Conservation (phyloP, 2,113 vertebrate genomes). For the Cathartes aura region DNA sequence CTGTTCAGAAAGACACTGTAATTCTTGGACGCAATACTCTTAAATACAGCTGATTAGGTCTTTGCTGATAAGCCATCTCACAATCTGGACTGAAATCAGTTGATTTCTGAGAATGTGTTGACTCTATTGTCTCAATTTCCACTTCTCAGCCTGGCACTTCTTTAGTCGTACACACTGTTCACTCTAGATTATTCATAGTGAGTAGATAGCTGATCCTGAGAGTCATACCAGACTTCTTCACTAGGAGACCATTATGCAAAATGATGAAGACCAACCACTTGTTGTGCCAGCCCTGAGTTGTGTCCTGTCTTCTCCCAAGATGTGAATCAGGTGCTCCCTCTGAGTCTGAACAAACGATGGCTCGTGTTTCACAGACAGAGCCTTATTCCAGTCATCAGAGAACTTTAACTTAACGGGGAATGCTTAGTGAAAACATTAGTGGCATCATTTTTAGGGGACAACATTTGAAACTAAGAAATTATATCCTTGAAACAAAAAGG, state of each 20-base stretch:
- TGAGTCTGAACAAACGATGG: not conserved
- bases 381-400: not conserved
- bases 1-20: not conserved
- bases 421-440: not conserved
- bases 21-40: not conserved
- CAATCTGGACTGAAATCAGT: not conserved
- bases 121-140: not conserved
- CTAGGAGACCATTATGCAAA: not conserved
- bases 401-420: not conserved
- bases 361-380: not conserved
- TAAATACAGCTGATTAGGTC: not conserved
- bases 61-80: not conserved
- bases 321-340: not conserved
- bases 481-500: constrained; percentile 58
- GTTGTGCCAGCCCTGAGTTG: not conserved
- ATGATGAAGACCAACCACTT: not conserved
- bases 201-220: not conserved
- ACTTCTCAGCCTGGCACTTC: not conserved
- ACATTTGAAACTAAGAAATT: constrained; percentile 38
- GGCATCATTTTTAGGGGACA: not conserved
- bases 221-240: not conserved
- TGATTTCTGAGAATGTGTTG: not conserved
- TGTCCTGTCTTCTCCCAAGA: not conserved
- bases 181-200: not conserved
- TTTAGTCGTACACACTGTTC: not conserved